These are phyloP conservation scores for Ptiloglossa arizonensis DNA, from an alignment of 1,140 invertebrate species.

Conservation along the genomic window DNA sequence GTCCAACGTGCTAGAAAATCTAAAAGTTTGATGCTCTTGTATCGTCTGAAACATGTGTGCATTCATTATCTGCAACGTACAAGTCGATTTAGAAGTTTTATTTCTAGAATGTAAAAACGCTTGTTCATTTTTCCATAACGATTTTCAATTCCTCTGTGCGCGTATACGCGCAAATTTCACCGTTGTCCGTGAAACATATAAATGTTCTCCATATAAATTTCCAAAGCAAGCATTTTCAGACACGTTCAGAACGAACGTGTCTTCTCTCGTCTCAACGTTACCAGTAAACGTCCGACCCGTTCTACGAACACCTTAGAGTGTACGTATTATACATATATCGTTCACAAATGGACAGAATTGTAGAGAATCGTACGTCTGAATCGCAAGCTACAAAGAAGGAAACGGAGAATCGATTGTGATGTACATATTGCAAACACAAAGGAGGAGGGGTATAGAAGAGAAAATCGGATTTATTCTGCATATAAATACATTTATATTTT, in stretches of 20 bases:
- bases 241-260: background rate
- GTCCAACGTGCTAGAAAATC: too few species aligned
- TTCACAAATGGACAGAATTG: background rate
- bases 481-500: conserved; percentile 65
- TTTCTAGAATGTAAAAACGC: too few species aligned
- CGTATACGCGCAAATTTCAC: too few species aligned
- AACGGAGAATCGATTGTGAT: background rate
- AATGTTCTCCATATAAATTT: too few species aligned
- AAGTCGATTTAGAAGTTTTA: too few species aligned
- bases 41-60: too few species aligned
- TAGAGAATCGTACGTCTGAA: conserved; percentile 1
- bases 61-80: too few species aligned
- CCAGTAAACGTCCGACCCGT: background rate
- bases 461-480: conserved; percentile 31
- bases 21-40: too few species aligned
- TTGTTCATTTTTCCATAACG: too few species aligned
- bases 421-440: conserved; percentile 18
- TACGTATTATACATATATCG: background rate
- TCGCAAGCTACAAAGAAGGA: background rate
- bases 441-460: background rate
- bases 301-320: background rate
- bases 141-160: too few species aligned
- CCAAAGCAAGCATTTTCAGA: background rate
- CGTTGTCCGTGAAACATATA: too few species aligned
- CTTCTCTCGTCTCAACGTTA: background rate